Base-by-base conservation (phyloP, 2,888 invertebrate species). In the Boloria selene region DNA sequence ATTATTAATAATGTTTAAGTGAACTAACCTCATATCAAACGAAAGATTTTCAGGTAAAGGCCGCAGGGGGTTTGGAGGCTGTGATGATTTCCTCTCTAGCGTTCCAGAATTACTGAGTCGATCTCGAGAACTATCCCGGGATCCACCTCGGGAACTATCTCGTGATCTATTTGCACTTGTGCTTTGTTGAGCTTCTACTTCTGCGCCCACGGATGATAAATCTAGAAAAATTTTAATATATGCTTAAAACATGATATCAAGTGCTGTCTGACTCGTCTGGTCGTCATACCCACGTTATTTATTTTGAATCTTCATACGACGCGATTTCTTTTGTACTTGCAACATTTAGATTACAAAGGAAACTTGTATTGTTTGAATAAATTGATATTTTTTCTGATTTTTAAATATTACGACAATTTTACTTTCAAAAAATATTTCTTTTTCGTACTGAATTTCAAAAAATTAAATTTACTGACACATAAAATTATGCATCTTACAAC, bases 21-120 rank as follows among this genome's bases (percentile, higher is more conserved):
- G 10, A 0, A 16, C 26, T 45, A 31, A 96, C 97, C 95, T 95
- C 93, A 98, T 96, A 87, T 98, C 98, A 84, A 97, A 97, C 45
- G 96, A 95, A 42, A 98, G 92, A 14, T 97, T 97, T 75, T 96
- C 96, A 0, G 98, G 97, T 68, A 98, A 85, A 0, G 96, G 95
- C 61, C 95, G 93, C 64, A 96, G 83, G 3, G 93, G 93, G 64
- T 93, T 93, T 5, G 81, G 80, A 7, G 84, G 86, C 69, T 81
- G 87, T n/a, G 79, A 78, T 49, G 84, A 82, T 72, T 87, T 86
- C 31, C 92, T 82, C 73, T 92, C 92, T 64, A 92, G 74, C 14
- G 92, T 92, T 22, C 89, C 85, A 1, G 90, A 87, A 73, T 90
- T 89, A 67, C 92, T 91, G 61, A 92, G 86, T 5, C 93, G 79